Percentiles rank a stretch among this genome's conserved stretches.
These are phyloP conservation scores for Eidolon helvum DNA, from an alignment of 2,113 vertebrate genomes.

Conservation along the genomic window DNA sequence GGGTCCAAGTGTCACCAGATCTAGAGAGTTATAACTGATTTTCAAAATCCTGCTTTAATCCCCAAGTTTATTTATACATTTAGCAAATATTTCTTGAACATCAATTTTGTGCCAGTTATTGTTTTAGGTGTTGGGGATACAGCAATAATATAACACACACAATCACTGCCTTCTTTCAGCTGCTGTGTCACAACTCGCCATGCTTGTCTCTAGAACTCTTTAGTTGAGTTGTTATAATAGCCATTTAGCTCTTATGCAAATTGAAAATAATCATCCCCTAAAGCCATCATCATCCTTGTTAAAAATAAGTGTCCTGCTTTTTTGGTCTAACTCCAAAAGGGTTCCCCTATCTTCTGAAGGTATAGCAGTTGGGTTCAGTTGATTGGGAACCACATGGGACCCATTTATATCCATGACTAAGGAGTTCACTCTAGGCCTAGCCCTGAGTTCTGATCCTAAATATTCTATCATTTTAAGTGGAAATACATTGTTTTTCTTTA, in stretches of 20 bases:
- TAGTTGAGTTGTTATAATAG: not conserved
- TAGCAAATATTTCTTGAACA: not conserved
- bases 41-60: not conserved
- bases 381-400: not conserved
- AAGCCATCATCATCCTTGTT: not conserved
- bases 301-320: not conserved
- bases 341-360: not conserved
- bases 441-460: not conserved
- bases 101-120: not conserved
- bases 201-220: not conserved
- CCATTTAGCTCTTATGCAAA: not conserved
- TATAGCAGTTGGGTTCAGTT: not conserved
- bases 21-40: not conserved
- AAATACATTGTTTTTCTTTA: not conserved
- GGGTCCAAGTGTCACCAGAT: not conserved
- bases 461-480: not conserved
- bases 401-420: not conserved
- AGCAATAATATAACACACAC: not conserved
- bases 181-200: not conserved
- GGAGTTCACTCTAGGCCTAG: not conserved
- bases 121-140: not conserved
- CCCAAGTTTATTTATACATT: not conserved
- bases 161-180: not conserved
- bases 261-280: not conserved
- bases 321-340: not conserved